Evolutionary conservation across 2,113 vertebrate genomes (phyloP), one percentile per base, ranked within the genome.

Genomic region (Rynchops niger): DNA sequence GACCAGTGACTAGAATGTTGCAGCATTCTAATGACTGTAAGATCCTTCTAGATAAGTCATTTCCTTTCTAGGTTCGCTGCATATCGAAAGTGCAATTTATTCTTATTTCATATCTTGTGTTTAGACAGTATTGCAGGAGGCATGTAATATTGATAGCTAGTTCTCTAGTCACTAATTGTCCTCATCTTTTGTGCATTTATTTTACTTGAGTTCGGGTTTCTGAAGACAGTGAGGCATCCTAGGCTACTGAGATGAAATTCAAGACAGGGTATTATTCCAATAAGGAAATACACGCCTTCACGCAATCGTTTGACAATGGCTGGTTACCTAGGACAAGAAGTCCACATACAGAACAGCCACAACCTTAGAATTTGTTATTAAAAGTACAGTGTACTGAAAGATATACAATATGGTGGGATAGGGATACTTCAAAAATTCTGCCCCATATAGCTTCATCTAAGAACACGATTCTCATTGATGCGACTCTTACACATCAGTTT

Each of bases 121-220:
- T 96, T 98, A 91, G 88, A 96, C 71, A 95, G 91, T 70, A 86
- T 70, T 95, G 80, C 91, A 93, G 58, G 42, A 88, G 43, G 25
- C 76, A 95, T 95, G 89, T 97, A 97, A 97, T 96, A 97, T 88
- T 96, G 90, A 97, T 91, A 82, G 90, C 90, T 92, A 94, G 95
- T 93, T 94, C 82, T 83, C 49, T 12, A 86, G 81, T 63, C 79
- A 84, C 91, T 53, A 72, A 88, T 80, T 74, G 82, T 78, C 19
- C 17, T 71, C 65, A 93, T 66, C 96, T 91, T 88, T 65, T 71
- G 27, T 26, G 56, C 86, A 94, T 95, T 92, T 95, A 88, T 91
- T 93, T 93, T 27, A 82, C 71, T 93, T 15, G 34, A 45, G n/a
- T 73, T 76, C 56, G 38, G 27, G 29, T 49, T 80, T 81, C 58